Evolutionary conservation across 2,797 vertebrate genomes (phyloP), one percentile per base, ranked within the genome.

Genomic region (Darevskia nairensis): DNA sequence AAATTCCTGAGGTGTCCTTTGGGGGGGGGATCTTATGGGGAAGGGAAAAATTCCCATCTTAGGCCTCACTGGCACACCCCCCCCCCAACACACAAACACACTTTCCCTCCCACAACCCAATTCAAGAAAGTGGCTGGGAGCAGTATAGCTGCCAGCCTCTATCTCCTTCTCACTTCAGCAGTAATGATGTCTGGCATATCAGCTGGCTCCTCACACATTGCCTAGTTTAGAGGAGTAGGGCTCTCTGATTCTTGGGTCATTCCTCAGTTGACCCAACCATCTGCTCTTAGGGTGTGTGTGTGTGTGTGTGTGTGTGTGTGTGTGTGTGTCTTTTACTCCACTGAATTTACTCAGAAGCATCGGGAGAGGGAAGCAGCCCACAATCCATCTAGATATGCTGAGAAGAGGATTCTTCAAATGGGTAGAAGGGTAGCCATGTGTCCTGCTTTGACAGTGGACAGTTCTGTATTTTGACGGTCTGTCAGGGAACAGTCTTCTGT

Each of bases 1-100:
- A 93, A 93, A 80, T 17, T 80, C 71, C 79, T 13, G 9, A 23
- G 10, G 91, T 59, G 55, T 87, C 85, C 78, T 32, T 86, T 50
- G 59, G 72, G 29, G 19, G 29, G 11, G 13, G 2, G 15, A 15
- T 55, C 50, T 55, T 55, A 55, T 55, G 50, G 50, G 64, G 25
- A 69, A 69, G 9, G n/a, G 69, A 35, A n/a, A 59, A 59, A 89
- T 8, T 10, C 11, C 59, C 46, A 21, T 15, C 27, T 23, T 64
- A 59, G 44, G 13, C 39, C 3, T 23, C 29, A 32, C 8, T 9
- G 5, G 11, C 8, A 27, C 13, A 0, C 19, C 41, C n/a, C 19
- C 35, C 2, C 21, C 4, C 6, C n/a, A n/a, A 41, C 32, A 15
- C 39, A 3, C 23, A 19, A 1, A 11, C 23, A 77, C 11, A 77